Percentiles rank a stretch among this genome's conserved stretches.
phyloP scores from a whole-genome alignment of 1,140 invertebrate species.

The Drosophila leontia region DNA sequence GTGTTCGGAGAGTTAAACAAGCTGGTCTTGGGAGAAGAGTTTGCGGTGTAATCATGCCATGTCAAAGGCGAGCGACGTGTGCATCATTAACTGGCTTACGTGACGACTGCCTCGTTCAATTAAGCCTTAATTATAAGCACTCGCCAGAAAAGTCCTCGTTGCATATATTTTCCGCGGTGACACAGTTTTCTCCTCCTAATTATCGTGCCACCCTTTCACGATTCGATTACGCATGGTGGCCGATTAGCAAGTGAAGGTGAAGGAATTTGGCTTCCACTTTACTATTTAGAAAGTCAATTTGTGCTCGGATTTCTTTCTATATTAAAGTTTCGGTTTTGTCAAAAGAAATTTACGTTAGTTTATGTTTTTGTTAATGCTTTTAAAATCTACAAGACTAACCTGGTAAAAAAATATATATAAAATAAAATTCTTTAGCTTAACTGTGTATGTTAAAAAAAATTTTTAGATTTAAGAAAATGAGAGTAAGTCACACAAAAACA shows the following conservation, averaged over 20 bases:
- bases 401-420: no score
- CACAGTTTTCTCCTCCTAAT: slow-evolving; percentile 64
- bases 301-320: neutral
- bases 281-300: neutral
- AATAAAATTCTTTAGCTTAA: no score
- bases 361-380: neutral
- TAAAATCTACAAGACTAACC: neutral
- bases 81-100: slow-evolving; percentile 78
- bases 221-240: slow-evolving; percentile 25
- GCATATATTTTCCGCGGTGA: slow-evolving; percentile 53
- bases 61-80: slow-evolving; percentile 74
- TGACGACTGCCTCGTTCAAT: slow-evolving; percentile 65
- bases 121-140: slow-evolving; percentile 75
- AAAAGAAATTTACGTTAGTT: neutral
- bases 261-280: neutral
- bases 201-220: slow-evolving; percentile 39
- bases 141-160: slow-evolving; percentile 11
- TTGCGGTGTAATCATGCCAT: slow-evolving; percentile 45
- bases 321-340: neutral
- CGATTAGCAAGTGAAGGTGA: slow-evolving; percentile 3
- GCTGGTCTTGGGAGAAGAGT: neutral
- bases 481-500: neutral
- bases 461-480: neutral
- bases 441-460: no score
- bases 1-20: slow-evolving; percentile 34